Evolutionary conservation across 2,113 vertebrate species (phyloP).

Genomic region (Abramis brama): DNA sequence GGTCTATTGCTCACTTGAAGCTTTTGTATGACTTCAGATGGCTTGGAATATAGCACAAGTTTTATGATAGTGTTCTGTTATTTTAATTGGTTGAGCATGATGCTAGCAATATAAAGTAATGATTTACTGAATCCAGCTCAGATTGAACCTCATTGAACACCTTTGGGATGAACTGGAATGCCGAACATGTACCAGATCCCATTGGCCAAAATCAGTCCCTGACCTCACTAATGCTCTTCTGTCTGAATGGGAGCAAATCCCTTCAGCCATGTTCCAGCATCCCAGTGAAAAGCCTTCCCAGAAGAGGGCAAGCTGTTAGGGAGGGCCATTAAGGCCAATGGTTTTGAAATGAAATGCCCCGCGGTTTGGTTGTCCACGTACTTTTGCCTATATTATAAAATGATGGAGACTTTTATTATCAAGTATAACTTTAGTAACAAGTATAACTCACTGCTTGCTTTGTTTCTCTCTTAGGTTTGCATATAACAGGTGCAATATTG

Average conservation of each 20-base stretch:
- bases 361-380: background rate
- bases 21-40: background rate
- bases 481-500: conserved; percentile 79
- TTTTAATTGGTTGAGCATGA: background rate
- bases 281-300: conserved; percentile 16
- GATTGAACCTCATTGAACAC: conserved; percentile 1
- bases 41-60: background rate
- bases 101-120: background rate
- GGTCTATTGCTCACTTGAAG: background rate
- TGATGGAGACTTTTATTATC: background rate
- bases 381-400: conserved; percentile 2
- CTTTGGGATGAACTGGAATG: conserved; percentile 3
- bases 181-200: background rate
- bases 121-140: background rate
- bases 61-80: background rate
- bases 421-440: conserved; percentile 49
- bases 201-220: background rate
- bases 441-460: conserved; percentile 54
- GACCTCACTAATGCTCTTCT: conserved; percentile 17
- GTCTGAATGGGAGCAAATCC: conserved; percentile 34
- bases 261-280: conserved; percentile 60
- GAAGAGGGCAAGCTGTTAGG: background rate
- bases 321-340: background rate
- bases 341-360: background rate
- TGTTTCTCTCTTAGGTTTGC: conserved; percentile 73